Percentiles rank a stretch among this genome's conserved stretches.
phyloP scores from a whole-genome alignment of 2,797 vertebrate species.

The Tokudaia muenninki region DNA sequence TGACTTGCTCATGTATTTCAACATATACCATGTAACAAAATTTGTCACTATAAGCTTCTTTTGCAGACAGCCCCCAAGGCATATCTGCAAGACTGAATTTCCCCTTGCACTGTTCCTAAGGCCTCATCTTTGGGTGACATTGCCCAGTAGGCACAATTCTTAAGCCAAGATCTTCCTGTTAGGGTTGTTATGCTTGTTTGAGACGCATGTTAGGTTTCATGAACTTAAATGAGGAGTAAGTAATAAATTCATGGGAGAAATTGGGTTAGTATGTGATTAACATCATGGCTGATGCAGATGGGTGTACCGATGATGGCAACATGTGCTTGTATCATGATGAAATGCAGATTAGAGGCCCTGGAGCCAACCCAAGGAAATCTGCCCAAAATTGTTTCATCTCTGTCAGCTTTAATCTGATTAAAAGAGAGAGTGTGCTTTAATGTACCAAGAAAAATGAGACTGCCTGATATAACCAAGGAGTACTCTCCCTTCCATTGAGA shows the following conservation, averaged over 20 bases:
- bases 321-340: conserved; percentile 90
- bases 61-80: not conserved
- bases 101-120: not conserved
- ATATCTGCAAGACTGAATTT: not conserved
- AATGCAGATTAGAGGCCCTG: conserved; percentile 90
- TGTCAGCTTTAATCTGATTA: conserved; percentile 90
- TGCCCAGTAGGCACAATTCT: not conserved
- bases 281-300: conserved; percentile 88
- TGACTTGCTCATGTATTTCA: conserved; percentile 51
- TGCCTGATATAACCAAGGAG: conserved; percentile 76
- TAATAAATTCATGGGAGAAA: conserved; percentile 89
- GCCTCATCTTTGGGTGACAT: conserved; percentile 42
- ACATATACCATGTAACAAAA: conserved; percentile 24
- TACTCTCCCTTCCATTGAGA: conserved; percentile 70
- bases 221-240: conserved; percentile 89
- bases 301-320: conserved; percentile 88
- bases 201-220: conserved; percentile 83
- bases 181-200: conserved; percentile 79
- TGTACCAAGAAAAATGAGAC: conserved; percentile 82
- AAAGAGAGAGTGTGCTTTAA: conserved; percentile 65
- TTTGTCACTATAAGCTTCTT: conserved; percentile 11
- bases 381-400: conserved; percentile 88
- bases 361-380: conserved; percentile 90
- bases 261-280: conserved; percentile 90
- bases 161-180: conserved; percentile 70